Evolutionary conservation across 2,888 invertebrate genomes (phyloP).

Genomic region (Hemaris fuciformis): DNA sequence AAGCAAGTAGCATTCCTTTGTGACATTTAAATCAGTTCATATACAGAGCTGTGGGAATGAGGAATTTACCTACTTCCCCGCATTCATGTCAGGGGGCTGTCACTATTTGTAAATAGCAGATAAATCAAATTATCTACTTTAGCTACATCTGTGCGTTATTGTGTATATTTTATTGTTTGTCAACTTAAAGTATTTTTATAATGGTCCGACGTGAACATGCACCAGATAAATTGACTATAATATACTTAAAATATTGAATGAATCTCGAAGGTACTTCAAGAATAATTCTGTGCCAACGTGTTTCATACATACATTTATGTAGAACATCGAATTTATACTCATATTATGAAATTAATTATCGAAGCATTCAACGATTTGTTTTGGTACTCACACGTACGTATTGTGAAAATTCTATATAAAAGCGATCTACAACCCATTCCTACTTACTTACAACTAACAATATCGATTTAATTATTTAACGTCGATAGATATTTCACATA

Average conservation of each 20-base stretch:
- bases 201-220: too few relatives aligned
- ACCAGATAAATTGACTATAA: too few relatives aligned
- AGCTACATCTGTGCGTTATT: too few relatives aligned
- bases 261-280: neutral
- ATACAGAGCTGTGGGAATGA: too few relatives aligned
- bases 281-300: neutral
- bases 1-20: neutral
- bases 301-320: neutral
- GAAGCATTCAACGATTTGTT: conserved; percentile 42
- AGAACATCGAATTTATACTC: neutral
- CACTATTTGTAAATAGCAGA: too few relatives aligned
- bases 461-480: neutral
- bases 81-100: too few relatives aligned
- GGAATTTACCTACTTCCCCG: too few relatives aligned
- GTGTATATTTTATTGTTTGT: too few relatives aligned
- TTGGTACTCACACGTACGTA: conserved; percentile 38
- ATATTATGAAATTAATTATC: conserved; percentile 20
- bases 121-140: too few relatives aligned
- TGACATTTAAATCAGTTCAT: too few relatives aligned
- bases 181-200: too few relatives aligned
- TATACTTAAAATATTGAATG: neutral
- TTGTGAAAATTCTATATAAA: conserved; percentile 24
- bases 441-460: neutral
- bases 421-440: neutral
- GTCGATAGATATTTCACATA: neutral